Conservation (phyloP, 2,888 invertebrate genomes). For the Xestia rhomboidea region DNA sequence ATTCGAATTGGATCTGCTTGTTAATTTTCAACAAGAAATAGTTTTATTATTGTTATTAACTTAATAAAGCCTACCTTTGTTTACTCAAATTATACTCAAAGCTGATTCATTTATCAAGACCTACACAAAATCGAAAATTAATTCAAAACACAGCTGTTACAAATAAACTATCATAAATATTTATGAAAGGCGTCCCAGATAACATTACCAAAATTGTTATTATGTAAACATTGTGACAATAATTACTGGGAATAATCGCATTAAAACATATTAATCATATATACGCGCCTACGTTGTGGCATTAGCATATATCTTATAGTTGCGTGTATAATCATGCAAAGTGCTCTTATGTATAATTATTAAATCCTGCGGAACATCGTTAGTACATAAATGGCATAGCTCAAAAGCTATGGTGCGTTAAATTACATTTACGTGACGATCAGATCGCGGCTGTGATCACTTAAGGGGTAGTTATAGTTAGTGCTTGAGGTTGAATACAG, state of each 20-base stretch:
- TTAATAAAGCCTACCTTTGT: background rate
- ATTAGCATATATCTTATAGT: slow-evolving; percentile 64
- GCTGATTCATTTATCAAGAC: slow-evolving; percentile 31
- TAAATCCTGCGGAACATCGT: slow-evolving; percentile 64
- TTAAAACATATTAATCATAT: slow-evolving; percentile 61
- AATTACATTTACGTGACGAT: slow-evolving; percentile 57
- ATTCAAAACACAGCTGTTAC: slow-evolving; percentile 45
- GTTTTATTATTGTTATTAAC: background rate
- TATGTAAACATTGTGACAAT: slow-evolving; percentile 52
- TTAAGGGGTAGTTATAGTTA: slow-evolving; percentile 16
- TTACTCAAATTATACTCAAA: background rate
- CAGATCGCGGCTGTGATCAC: slow-evolving; percentile 33
- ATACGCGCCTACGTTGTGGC: slow-evolving; percentile 33
- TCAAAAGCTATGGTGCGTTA: slow-evolving; percentile 63
- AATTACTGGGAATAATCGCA: slow-evolving; percentile 61
- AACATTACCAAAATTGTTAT: slow-evolving; percentile 56
- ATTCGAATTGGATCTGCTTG: background rate
- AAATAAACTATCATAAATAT: slow-evolving; percentile 33
- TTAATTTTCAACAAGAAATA: background rate
- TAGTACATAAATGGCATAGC: slow-evolving; percentile 50
- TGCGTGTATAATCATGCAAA: slow-evolving; percentile 64
- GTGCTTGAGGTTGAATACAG: background rate
- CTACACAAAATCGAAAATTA: slow-evolving; percentile 36
- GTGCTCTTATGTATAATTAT: slow-evolving; percentile 67
- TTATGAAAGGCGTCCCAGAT: slow-evolving; percentile 34